phyloP scores from a whole-genome alignment of 2,888 invertebrate genomes.

The Aplocera efformata region DNA sequence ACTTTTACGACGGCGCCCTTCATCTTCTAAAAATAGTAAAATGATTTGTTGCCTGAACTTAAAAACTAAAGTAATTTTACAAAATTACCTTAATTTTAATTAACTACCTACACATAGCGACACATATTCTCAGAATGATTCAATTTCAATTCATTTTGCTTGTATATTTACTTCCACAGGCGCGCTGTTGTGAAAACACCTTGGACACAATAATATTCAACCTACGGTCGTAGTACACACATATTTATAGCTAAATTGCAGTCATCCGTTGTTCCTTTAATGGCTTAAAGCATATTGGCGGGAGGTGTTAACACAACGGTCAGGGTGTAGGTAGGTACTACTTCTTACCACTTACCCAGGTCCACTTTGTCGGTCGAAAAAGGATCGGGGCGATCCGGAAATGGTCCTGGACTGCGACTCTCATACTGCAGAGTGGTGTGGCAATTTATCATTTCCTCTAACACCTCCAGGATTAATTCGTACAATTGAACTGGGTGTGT shows the following conservation, averaged over 20 bases:
- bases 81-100: too few relatives aligned
- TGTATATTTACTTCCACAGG: neutral
- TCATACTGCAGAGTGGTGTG: slow-evolving; percentile 80
- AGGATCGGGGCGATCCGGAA: slow-evolving; percentile 74
- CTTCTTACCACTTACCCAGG: slow-evolving; percentile 66
- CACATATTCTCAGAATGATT: too few relatives aligned
- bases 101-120: too few relatives aligned
- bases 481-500: slow-evolving; percentile 82
- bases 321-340: slow-evolving; percentile 2
- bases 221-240: slow-evolving; percentile 9
- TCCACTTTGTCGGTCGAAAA: slow-evolving; percentile 77
- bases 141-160: too few relatives aligned
- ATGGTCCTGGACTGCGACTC: slow-evolving; percentile 76
- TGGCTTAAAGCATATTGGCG: slow-evolving; percentile 3
- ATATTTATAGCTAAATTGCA: slow-evolving; percentile 29
- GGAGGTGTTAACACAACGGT: slow-evolving; percentile 1
- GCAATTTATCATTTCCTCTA: slow-evolving; percentile 74
- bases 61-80: too few relatives aligned
- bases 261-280: slow-evolving; percentile 23
- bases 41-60: too few relatives aligned
- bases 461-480: slow-evolving; percentile 75
- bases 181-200: neutral
- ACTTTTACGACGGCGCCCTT: too few relatives aligned
- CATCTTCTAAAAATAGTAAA: too few relatives aligned
- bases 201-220: slow-evolving; percentile 4